Conservation (phyloP, 2,113 vertebrate species). For the Heliornis fulica region DNA sequence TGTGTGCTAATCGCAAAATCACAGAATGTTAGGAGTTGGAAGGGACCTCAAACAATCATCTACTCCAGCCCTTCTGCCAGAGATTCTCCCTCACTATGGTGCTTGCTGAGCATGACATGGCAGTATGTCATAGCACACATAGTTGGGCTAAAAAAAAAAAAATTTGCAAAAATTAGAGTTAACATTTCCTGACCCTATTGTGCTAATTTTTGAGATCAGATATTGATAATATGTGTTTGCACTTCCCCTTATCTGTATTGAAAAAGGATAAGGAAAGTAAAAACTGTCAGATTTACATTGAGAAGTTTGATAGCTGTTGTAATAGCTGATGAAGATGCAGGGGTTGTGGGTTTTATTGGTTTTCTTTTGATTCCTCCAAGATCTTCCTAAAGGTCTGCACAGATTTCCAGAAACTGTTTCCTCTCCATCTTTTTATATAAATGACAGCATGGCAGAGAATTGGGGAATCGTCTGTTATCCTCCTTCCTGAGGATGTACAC, state of each 20-base stretch:
- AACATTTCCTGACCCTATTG: neutral
- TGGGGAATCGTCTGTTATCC: neutral
- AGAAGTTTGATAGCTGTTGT: neutral
- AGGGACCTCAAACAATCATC: no score
- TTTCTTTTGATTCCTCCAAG: neutral
- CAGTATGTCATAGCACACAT: neutral
- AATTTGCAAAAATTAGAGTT: neutral
- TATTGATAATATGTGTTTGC: neutral
- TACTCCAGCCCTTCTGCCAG: no score
- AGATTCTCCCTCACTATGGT: no score
- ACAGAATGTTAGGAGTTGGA: no score
- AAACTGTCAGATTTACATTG: neutral
- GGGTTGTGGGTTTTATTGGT: neutral
- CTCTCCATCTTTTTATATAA: neutral
- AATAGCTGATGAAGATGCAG: neutral
- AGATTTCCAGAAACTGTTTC: neutral
- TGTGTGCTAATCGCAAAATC: no score
- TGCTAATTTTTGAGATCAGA: neutral
- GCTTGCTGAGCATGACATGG: neutral
- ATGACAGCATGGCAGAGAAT: neutral
- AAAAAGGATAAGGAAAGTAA: neutral
- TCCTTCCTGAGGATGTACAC: slow-evolving; percentile 8
- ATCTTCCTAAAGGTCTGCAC: neutral
- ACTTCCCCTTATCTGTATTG: neutral
- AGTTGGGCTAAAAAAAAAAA: neutral